Evolutionary conservation across 2,888 invertebrate genomes (phyloP).

Genomic region (Kuschelorhynchus macadamiae): DNA sequence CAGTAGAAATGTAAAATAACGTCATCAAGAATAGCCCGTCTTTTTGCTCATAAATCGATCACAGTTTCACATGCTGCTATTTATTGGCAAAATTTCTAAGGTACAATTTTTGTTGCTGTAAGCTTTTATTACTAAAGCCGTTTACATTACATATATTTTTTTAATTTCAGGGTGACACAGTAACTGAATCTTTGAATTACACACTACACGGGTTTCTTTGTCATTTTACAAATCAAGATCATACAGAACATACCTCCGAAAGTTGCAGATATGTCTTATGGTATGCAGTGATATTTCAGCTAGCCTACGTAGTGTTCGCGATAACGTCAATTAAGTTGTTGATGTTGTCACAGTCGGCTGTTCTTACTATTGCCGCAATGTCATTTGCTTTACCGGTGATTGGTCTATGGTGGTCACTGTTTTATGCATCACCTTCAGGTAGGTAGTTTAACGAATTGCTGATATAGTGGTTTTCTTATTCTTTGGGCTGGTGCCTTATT

Average conservation of each 20-base stretch:
- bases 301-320: constrained; percentile 69
- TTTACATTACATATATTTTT: not conserved
- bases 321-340: constrained; percentile 71
- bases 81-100: too few species aligned
- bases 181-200: constrained; percentile 63
- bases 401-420: constrained; percentile 74
- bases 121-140: too few species aligned
- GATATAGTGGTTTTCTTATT: not conserved
- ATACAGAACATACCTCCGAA: constrained; percentile 16
- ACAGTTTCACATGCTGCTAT: too few species aligned
- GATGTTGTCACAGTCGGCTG: constrained; percentile 72
- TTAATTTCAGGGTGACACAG: constrained; percentile 57
- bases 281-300: constrained; percentile 71
- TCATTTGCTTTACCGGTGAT: constrained; percentile 72
- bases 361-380: constrained; percentile 72
- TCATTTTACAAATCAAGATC: constrained; percentile 62
- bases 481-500: too few species aligned
- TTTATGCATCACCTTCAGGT: constrained; percentile 67
- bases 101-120: too few species aligned
- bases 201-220: constrained; percentile 64
- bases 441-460: constrained; percentile 14
- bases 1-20: too few species aligned
- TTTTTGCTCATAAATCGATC: too few species aligned
- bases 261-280: constrained; percentile 59
- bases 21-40: too few species aligned